Conservation (phyloP, 2,888 invertebrate genomes). For the Cheilosia soror region DNA sequence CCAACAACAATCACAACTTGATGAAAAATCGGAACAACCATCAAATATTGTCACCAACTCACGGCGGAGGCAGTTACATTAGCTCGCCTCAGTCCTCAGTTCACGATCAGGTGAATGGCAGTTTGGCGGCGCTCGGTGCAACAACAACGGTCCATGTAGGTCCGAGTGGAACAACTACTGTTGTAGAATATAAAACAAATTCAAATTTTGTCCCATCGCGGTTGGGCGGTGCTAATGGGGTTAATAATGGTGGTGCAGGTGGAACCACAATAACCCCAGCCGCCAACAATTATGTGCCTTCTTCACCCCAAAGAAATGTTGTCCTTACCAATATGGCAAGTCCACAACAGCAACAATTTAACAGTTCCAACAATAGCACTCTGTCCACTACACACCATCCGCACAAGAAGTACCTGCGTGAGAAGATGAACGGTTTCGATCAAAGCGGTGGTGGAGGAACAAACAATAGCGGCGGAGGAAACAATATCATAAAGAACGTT, state of each 20-base stretch:
- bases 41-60: constrained; percentile 70
- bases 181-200: constrained; percentile 83
- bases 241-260: constrained; percentile 48
- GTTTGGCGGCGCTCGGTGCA: constrained; percentile 79
- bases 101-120: constrained; percentile 63
- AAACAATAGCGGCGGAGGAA: constrained; percentile 66
- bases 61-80: constrained; percentile 39
- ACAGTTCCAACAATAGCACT: constrained; percentile 66
- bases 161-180: constrained; percentile 83
- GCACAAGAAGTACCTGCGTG: constrained; percentile 83
- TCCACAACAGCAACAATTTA: constrained; percentile 75
- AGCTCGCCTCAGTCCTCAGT: constrained; percentile 46
- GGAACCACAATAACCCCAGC: constrained; percentile 75
- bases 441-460: constrained; percentile 77
- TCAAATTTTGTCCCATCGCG: constrained; percentile 77
- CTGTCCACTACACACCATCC: constrained; percentile 81
- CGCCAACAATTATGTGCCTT: constrained; percentile 78
- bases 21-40: constrained; percentile 76
- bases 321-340: constrained; percentile 66
- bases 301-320: constrained; percentile 76
- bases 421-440: constrained; percentile 83
- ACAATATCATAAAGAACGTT: constrained; percentile 21
- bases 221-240: constrained; percentile 55
- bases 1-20: constrained; percentile 58
- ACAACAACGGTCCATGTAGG: constrained; percentile 83